phyloP scores from a whole-genome alignment of 2,888 invertebrate genomes.

The Apocheima hispidaria region DNA sequence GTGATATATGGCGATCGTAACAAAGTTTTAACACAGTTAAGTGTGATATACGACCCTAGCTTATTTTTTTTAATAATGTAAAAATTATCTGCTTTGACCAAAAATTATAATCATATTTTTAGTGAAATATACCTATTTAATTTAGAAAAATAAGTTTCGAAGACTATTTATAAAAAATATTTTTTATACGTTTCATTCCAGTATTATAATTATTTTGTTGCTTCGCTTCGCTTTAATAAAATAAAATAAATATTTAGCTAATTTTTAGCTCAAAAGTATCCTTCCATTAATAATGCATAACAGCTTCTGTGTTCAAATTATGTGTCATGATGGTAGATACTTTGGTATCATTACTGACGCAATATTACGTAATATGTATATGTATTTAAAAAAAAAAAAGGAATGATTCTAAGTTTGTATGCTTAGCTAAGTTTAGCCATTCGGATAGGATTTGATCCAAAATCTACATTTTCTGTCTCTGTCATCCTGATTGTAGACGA shows the following conservation, averaged over 20 bases:
- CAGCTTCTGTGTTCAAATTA: slow-evolving; percentile 42
- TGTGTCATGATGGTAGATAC: slow-evolving; percentile 14
- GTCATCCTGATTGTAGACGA: no score
- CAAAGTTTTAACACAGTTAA: slow-evolving; percentile 3
- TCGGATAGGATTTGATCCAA: no score
- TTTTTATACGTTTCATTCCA: slow-evolving; percentile 47
- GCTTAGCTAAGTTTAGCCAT: no score
- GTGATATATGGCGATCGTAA: not conserved
- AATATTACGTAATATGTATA: not conserved
- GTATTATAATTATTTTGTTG: slow-evolving; percentile 48
- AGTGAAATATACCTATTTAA: slow-evolving; percentile 31
- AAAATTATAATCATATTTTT: slow-evolving; percentile 38
- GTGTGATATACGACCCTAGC: slow-evolving; percentile 26
- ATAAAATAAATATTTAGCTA: slow-evolving; percentile 24
- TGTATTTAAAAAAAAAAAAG: no score
- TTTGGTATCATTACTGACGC: slow-evolving; percentile 14
- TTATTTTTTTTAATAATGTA: slow-evolving; percentile 25
- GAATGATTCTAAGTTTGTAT: no score
- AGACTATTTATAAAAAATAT: slow-evolving; percentile 19
- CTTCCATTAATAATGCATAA: slow-evolving; percentile 47
- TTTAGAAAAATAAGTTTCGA: slow-evolving; percentile 19
- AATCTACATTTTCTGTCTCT: no score
- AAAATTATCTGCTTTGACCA: slow-evolving; percentile 33
- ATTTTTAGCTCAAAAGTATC: slow-evolving; percentile 52
- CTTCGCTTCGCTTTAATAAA: slow-evolving; percentile 43